Conservation (phyloP, 2,888 invertebrate species). For the Alloplasta piceator region DNA sequence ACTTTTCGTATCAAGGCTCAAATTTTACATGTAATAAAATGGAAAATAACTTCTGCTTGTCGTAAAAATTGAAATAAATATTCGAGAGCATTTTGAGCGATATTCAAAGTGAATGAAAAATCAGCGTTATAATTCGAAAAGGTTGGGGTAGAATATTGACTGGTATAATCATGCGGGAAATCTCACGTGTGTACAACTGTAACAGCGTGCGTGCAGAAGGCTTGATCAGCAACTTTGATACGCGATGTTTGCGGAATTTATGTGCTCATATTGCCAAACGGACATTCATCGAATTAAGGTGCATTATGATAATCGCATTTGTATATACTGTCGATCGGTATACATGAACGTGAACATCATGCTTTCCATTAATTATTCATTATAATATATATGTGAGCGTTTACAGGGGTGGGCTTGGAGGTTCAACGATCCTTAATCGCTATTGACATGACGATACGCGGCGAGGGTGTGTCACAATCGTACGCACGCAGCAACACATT, state of each 20-base stretch:
- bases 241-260: constrained; percentile 74
- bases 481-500: not conserved
- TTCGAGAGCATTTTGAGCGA: no score
- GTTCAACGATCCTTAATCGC: constrained; percentile 11
- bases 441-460: constrained; percentile 20
- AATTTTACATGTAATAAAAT: no score
- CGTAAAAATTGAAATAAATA: no score
- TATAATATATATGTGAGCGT: constrained; percentile 37
- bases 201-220: not conserved
- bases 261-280: constrained; percentile 71
- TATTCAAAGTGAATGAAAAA: no score
- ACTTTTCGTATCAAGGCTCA: no score
- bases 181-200: no score
- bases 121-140: no score
- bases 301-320: constrained; percentile 75
- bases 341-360: constrained; percentile 58
- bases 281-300: constrained; percentile 75
- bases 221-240: constrained; percentile 71
- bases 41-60: no score
- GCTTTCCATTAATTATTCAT: constrained; percentile 71
- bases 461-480: not conserved
- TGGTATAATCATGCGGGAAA: no score
- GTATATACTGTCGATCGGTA: constrained; percentile 66
- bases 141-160: no score
- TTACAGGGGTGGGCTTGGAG: constrained; percentile 40